A percentile compares a stretch with the other conserved stretches of the same genome.
Conservation (phyloP, 2,888 invertebrate genomes). For the Drosophila lutescens region DNA sequence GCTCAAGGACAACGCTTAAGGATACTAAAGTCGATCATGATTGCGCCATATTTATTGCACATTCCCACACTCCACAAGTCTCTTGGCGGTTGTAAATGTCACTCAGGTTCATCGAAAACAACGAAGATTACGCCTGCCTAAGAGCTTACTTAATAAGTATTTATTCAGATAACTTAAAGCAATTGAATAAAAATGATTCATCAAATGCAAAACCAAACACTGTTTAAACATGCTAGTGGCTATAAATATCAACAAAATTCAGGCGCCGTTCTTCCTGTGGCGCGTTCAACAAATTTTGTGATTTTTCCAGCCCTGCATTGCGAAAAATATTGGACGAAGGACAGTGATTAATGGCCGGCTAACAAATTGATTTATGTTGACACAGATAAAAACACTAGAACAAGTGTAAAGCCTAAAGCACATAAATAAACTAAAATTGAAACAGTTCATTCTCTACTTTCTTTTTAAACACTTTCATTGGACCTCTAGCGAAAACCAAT, state of each 20-base stretch:
- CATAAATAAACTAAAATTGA: slow-evolving; percentile 4
- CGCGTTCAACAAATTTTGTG: not conserved
- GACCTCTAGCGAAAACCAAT: slow-evolving; percentile 7
- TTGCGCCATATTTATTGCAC: slow-evolving; percentile 79
- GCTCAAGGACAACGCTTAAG: slow-evolving; percentile 70
- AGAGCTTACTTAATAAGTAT: slow-evolving; percentile 74
- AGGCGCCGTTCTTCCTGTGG: not conserved
- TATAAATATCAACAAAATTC: not conserved
- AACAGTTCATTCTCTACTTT: not conserved
- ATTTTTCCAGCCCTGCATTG: not conserved
- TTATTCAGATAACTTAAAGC: slow-evolving; percentile 77
- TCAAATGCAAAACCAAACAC: slow-evolving; percentile 57
- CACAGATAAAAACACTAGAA: not conserved
- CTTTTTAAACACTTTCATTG: slow-evolving; percentile 23
- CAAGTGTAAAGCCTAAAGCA: too few species aligned
- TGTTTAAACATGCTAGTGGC: not conserved
- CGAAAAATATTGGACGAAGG: not conserved
- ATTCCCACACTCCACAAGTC: slow-evolving; percentile 51
- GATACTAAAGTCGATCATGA: slow-evolving; percentile 53
- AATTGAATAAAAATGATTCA: slow-evolving; percentile 82
- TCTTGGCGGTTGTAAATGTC: slow-evolving; percentile 51
- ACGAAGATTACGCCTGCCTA: slow-evolving; percentile 64
- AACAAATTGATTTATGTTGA: slow-evolving; percentile 20
- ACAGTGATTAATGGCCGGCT: slow-evolving; percentile 17
- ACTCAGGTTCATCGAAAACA: slow-evolving; percentile 67